phyloP scores from a whole-genome alignment of 2,888 invertebrate species.

The Argynnis bischoffii region DNA sequence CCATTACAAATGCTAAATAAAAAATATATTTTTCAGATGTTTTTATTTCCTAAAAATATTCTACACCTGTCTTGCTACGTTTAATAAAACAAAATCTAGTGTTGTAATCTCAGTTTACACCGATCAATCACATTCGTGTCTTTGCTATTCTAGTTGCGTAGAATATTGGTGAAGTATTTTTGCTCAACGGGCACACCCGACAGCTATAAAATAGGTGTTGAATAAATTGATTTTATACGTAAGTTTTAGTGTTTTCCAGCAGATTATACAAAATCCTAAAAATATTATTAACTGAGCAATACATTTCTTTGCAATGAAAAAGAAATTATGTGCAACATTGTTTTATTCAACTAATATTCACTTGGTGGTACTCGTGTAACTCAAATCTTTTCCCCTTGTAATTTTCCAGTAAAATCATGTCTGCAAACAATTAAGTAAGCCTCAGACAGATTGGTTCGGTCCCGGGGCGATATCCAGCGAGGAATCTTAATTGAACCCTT shows the following conservation, averaged over 20 bases:
- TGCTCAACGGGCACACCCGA: background rate
- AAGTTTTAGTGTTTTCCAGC: background rate
- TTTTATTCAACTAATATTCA: slow-evolving; percentile 30
- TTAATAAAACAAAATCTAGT: too few species aligned
- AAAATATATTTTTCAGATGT: too few species aligned
- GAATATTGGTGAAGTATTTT: too few species aligned
- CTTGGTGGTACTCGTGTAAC: slow-evolving; percentile 21
- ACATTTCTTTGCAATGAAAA: slow-evolving; percentile 23
- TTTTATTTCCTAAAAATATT: too few species aligned
- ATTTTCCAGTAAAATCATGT: slow-evolving; percentile 64
- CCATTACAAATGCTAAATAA: too few species aligned
- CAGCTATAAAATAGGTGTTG: background rate
- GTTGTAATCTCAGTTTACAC: too few species aligned
- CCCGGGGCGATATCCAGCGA: slow-evolving; percentile 63
- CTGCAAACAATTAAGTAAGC: slow-evolving; percentile 72
- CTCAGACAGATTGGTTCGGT: slow-evolving; percentile 62
- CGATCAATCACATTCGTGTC: too few species aligned
- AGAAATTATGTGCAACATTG: slow-evolving; percentile 25
- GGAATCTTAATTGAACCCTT: slow-evolving; percentile 73
- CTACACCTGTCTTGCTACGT: too few species aligned
- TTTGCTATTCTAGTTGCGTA: too few species aligned
- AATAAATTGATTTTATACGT: background rate
- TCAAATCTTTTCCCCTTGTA: slow-evolving; percentile 34
- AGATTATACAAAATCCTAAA: slow-evolving; percentile 14
- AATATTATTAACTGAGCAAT: slow-evolving; percentile 20